phyloP scores from a whole-genome alignment of 2,113 vertebrate genomes.

The Rhinopomastus cyanomelas region DNA sequence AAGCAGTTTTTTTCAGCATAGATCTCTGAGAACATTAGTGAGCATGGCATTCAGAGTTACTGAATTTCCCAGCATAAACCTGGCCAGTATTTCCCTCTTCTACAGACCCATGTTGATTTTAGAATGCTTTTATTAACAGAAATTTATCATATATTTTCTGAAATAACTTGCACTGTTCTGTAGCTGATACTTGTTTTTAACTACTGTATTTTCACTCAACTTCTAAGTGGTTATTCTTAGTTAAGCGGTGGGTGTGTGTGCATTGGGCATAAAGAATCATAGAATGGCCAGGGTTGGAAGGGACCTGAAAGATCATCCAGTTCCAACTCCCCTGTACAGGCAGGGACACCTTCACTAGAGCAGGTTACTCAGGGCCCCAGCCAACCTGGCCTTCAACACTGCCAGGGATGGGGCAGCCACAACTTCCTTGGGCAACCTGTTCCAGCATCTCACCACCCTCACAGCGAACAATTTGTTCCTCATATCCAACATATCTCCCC shows the following conservation, averaged over 20 bases:
- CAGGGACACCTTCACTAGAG: no score
- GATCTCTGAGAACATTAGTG: not conserved
- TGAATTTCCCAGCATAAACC: not conserved
- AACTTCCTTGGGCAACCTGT: no score
- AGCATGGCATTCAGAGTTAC: not conserved
- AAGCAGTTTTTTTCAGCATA: not conserved
- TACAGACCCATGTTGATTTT: fast-evolving
- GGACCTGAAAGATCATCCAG: no score
- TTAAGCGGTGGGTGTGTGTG: not conserved
- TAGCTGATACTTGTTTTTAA: not conserved
- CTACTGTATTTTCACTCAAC: not conserved
- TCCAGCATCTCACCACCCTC: no score
- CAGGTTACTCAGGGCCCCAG: no score
- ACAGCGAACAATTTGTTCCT: no score
- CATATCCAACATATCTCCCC: no score
- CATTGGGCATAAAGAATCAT: fast-evolving
- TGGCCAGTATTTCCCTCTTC: not conserved
- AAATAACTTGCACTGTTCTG: not conserved
- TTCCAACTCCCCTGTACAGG: no score
- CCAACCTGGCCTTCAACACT: no score
- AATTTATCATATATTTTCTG: not conserved
- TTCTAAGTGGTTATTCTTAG: not conserved
- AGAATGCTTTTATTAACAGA: not conserved
- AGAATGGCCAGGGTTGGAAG: no score
- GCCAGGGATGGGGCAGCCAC: no score